Percentiles rank a stretch among this genome's conserved stretches.
Conservation (phyloP, 2,113 vertebrate species). For the Elgaria multicarinata region DNA sequence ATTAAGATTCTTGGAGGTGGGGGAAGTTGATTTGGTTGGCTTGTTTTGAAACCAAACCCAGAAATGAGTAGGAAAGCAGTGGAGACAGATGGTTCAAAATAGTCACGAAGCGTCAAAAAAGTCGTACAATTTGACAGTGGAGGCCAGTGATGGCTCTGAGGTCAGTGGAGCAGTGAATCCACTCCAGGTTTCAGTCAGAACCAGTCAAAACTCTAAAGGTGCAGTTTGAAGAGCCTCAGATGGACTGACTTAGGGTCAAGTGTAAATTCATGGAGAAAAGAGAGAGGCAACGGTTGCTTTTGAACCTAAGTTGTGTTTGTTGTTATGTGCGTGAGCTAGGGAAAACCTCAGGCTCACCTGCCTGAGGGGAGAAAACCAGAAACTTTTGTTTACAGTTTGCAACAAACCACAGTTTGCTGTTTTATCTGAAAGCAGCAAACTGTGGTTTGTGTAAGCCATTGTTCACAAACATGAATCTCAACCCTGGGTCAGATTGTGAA, state of each 20-base stretch:
- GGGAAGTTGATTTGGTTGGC: neutral
- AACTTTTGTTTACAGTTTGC: neutral
- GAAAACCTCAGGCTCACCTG: neutral
- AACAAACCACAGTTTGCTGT: neutral
- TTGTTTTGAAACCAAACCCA: slow-evolving; percentile 57
- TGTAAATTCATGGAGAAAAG: neutral
- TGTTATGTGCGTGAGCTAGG: neutral
- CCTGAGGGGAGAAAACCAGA: neutral
- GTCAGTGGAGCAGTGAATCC: no score
- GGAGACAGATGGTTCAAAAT: slow-evolving; percentile 64
- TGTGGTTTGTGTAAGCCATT: neutral
- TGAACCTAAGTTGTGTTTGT: neutral
- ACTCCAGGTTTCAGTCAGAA: no score
- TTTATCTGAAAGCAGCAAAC: neutral
- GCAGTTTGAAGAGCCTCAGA: no score
- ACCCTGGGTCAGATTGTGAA: neutral
- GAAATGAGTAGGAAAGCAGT: slow-evolving; percentile 57
- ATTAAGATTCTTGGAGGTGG: slow-evolving; percentile 61
- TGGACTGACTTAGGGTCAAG: slow-evolving; percentile 33
- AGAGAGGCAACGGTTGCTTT: neutral
- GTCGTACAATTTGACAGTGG: neutral
- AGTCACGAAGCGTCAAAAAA: slow-evolving; percentile 58
- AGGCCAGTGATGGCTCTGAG: no score
- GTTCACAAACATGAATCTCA: neutral
- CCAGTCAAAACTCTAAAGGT: no score